Base-by-base conservation (phyloP, 2,113 vertebrate species). In the Dascyllus trimaculatus region DNA sequence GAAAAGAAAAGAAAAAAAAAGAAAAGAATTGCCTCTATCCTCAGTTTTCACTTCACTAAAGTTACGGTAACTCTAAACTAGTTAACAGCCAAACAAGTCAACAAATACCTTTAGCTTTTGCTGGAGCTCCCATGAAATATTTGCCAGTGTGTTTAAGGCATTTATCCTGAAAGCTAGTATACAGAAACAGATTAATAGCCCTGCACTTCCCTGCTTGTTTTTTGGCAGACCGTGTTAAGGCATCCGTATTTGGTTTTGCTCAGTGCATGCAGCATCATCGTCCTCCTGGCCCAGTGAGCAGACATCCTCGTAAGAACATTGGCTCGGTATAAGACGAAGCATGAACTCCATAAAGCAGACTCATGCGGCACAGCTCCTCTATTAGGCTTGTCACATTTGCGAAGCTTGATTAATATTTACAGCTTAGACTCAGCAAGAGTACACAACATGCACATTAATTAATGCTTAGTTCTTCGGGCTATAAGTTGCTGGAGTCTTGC, bases 391-490 rank as follows among this genome's bases (percentile, higher is more conserved):
- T 87, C 86, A 88, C 85, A 86, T 81, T 90, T 88, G 85, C 80
- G 85, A 92, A 82, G 85, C 87, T 86, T 85, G 85, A 93, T 93
- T 92, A 93, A 93, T 93, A 93, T 95, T 93, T 92, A 92, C 91
- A 90, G 85, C 87, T 85, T 83, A 77, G 82, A 87, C 91, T 82
- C 81, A 78, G 84, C 84, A 48, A 74, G 85, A 84, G 80, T 80
- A 92, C 81, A 91, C 87, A 94, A 90, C 84, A 87, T 67, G 81
- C 77, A 90, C 86, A 93, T 94, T 92, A 90, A 94, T 95, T 93
- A 93, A 81, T 80, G 70, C 83, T 76, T 86, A 93, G 65, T 91
- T 93, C 93, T 93, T 26, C 25, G 46, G 82, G 91, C 90, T 86
- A 71, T 79, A 85, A 81, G 87, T 88, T 89, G 78, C 80, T 63